Evolutionary conservation across 2,797 vertebrate species (phyloP), one percentile per base, ranked within the genome.

Genomic region (Platalea minor): DNA sequence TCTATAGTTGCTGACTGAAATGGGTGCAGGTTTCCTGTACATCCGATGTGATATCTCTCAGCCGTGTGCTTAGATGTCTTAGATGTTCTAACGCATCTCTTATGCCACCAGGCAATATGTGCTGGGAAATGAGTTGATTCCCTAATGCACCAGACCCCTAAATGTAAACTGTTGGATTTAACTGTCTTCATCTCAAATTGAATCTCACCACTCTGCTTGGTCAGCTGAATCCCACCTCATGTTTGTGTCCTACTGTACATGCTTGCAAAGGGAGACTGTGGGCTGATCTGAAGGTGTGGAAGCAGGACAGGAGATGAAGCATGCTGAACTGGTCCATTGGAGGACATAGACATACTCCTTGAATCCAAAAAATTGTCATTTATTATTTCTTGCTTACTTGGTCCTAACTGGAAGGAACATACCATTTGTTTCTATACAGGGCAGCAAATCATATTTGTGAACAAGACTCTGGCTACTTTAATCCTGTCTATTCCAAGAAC

Each of bases 1-100:
- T 25, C 31, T 24, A 35, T 15, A 81, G 35, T 1, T 53, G 18
- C 26, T 84, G 48, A 50, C 21, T 2, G 4, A 63, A 80, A 63
- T 4, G 5, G 11, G 7, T 48, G 8, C 28, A 54, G 28, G 13
- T 56, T 56, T 70, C 7, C 43, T 65, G 5, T 11, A 31, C 10
- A 46, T 56, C 11, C 45, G 60, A 5, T 0, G 0, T 28, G 13
- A 3, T 48, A 31, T 46, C 6, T 33, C 16, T 85, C n/a, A 76
- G 29, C 3, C 56, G 18, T 50, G 8, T 54, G 33, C 19, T 51
- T 41, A 41, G n/a, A 7, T 35, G 19, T 43, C 70, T 85, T 43
- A 43, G 35, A 12, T 37, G 11, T 35, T 74, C 17, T 68, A 5
- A 25, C 10, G 13, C 15, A 28, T 20, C 26, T 51, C 39, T 14